Percentiles rank a stretch among this genome's conserved stretches.
phyloP scores from a whole-genome alignment of 2,113 vertebrate genomes.

The Corythornis madagascariensis region DNA sequence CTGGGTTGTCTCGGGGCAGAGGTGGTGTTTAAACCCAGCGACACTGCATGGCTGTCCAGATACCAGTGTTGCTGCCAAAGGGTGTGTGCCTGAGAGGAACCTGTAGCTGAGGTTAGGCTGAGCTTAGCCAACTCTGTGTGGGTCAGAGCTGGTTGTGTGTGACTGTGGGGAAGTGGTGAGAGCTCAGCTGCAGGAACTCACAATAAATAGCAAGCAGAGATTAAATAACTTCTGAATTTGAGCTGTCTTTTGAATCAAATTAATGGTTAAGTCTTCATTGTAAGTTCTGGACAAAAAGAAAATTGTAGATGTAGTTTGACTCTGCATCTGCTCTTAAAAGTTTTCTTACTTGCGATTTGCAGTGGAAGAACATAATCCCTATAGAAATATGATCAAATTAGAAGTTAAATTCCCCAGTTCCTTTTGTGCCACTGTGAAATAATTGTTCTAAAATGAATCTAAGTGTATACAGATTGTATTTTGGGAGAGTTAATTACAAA shows the following conservation, averaged over 20 bases:
- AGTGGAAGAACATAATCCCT: background rate
- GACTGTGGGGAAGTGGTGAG: background rate
- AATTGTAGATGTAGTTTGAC: background rate
- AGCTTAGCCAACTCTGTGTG: fast-evolving
- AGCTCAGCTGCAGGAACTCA: background rate
- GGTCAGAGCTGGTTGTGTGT: background rate
- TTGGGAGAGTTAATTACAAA: slow-evolving; percentile 80
- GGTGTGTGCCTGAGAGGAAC: background rate
- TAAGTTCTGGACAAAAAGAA: background rate
- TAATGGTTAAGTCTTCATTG: background rate
- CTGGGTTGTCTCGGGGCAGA: background rate
- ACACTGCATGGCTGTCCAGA: background rate
- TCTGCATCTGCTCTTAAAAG: background rate
- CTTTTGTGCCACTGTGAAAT: slow-evolving; percentile 36
- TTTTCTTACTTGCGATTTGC: slow-evolving; percentile 19
- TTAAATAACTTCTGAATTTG: background rate
- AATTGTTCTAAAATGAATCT: slow-evolving; percentile 60
- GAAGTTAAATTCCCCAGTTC: slow-evolving; percentile 27
- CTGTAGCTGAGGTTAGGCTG: fast-evolving
- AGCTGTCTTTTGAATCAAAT: background rate
- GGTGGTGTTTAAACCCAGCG: background rate
- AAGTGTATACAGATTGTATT: slow-evolving; percentile 68
- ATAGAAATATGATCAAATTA: slow-evolving; percentile 28
- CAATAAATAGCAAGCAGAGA: background rate
- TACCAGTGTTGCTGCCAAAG: fast-evolving